A percentile compares a stretch with the other conserved stretches of the same genome.
phyloP scores from a whole-genome alignment of 2,888 invertebrate genomes.

The Lamellibrachia satsuma region DNA sequence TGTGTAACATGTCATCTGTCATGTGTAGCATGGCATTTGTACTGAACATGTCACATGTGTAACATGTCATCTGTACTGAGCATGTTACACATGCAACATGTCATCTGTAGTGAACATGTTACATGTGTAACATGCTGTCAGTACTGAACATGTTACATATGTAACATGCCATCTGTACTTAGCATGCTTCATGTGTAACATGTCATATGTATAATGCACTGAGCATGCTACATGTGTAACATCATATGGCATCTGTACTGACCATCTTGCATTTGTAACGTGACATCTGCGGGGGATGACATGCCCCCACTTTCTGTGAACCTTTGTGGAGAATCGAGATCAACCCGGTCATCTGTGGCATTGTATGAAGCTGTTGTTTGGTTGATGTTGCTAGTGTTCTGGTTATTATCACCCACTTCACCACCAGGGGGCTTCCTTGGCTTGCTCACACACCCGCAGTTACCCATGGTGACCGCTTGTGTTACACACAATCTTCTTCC shows the following conservation, averaged over 20 bases:
- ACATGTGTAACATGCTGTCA: background rate
- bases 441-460: background rate
- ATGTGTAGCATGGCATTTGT: background rate
- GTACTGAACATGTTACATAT: background rate
- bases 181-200: background rate
- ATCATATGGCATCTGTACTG: background rate
- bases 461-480: background rate
- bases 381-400: background rate
- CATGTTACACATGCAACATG: background rate
- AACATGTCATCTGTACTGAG: background rate
- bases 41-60: background rate
- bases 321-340: background rate
- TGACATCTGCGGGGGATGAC: background rate
- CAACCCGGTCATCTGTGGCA: background rate
- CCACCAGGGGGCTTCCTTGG: background rate
- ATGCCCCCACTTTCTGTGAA: background rate
- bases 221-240: background rate
- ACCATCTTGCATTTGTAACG: background rate
- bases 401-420: background rate
- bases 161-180: background rate
- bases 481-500: background rate
- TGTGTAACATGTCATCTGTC: background rate
- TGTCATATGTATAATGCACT: background rate
- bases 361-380: background rate
- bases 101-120: background rate